phyloP scores from a whole-genome alignment of 2,797 vertebrate genomes.

The Necrosyrtes monachus region DNA sequence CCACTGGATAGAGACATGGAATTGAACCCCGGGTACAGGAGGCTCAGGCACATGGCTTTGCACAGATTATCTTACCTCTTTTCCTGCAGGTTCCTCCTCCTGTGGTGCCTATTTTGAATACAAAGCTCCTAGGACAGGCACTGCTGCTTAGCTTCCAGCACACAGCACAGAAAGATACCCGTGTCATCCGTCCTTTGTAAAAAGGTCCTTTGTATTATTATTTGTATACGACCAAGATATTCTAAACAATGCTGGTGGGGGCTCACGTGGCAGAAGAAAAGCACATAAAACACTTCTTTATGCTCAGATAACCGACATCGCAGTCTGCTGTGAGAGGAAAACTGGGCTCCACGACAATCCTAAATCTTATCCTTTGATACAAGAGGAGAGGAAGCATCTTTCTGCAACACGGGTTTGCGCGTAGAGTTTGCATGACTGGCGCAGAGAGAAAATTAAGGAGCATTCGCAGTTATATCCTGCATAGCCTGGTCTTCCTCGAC shows the following conservation, averaged over 20 bases:
- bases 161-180: neutral
- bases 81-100: neutral
- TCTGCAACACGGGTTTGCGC: neutral
- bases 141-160: neutral
- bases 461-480: neutral
- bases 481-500: neutral
- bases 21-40: neutral
- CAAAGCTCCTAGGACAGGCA: neutral
- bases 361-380: neutral
- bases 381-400: neutral
- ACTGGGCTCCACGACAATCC: neutral
- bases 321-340: neutral
- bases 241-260: neutral
- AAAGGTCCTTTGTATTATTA: neutral
- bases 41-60: neutral
- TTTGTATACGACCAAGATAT: neutral
- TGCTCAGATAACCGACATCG: neutral
- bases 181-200: rapidly evolving
- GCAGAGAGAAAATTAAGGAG: neutral
- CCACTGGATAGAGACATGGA: neutral
- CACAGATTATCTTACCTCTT: neutral
- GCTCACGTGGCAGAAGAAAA: neutral
- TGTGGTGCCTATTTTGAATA: neutral
- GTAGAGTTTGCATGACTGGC: neutral
- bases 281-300: neutral